Base-by-base conservation (phyloP, 2,113 vertebrate species). In the Tichodroma muraria region DNA sequence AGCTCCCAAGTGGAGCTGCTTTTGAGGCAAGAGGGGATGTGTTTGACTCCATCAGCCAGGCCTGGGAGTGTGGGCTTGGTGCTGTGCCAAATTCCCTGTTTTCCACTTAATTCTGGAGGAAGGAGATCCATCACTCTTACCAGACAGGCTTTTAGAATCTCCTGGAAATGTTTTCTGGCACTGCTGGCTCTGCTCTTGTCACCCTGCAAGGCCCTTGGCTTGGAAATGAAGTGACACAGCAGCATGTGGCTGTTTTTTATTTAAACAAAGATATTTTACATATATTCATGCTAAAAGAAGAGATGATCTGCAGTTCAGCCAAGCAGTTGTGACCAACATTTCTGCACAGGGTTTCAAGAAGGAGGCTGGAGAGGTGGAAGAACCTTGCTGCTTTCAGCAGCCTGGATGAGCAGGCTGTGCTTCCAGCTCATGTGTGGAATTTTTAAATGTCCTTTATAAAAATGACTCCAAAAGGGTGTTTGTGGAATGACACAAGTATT, bases 361-460 rank as follows among this genome's bases (percentile, higher is more conserved):
- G 77, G 71, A 56, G 27, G 16, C 9, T 13, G 40, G n/a, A 30
- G 17, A 38, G 42, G 19, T 38, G 27, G 11, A 37, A 20, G 47
- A 49, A 33, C 38, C 35, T 54, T 14, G 24, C 9, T 22, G 4
- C 28, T 28, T n/a, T 28, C 35, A 40, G 69, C 35, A 35, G 78
- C 82, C 30, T 35, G 37, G 17, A 1, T 7, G 40, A 35, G 10
- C n/a, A n/a, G 45, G 28, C 28, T 54, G 33, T 38, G 60, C 38
- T 37, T 44, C 42, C 8, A 30, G 6, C 38, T 72, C 1, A 0
- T 8, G 22, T 15, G 4, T 12, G 8, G 63, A 8, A 7, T 40
- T 75, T 57, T 49, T 25, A 11, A 11, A 50, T 42, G 25, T 35
- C 42, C 35, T 76, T 85, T 42, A 18, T 27, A 12, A 59, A 75